Evolutionary conservation across 1,140 invertebrate genomes (phyloP), one percentile per base, ranked within the genome.

Genomic region (Portunus trituberculatus): DNA sequence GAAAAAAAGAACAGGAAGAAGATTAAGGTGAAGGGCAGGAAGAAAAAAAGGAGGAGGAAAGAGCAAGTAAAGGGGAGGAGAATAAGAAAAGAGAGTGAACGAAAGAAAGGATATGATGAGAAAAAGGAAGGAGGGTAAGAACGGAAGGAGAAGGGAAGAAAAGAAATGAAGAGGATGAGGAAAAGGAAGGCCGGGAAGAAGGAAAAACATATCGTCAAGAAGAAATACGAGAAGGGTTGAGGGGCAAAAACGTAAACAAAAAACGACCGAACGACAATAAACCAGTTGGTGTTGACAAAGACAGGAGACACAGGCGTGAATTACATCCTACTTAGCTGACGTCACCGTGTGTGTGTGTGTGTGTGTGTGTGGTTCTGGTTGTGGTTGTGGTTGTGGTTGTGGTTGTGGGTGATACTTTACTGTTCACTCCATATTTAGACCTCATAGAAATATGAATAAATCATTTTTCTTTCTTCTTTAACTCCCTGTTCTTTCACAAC

Each of bases 331-430:
- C 88, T 86, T 29, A 86, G 32, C 32, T 86, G 83, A 86, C 32
- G 83, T 86, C 28, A 31, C 28, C 32, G 83, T 25, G 83, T 86
- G 83, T 86, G 83, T 86, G 83, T 86, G 83, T 28, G 83, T 83
- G 76, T 83, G 76, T 83, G 76, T 83, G 76, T 83, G 76, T 83
- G 76, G 12, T 12, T 83, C 2, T 83, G 76, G 1, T 1, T 83
- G 76, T 83, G 76, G 7, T 39, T 83, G 76, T 83, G 76, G 1
- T 12, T 83, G 76, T 83, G 76, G 1, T 1, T 83, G 76, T 83
- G 76, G 7, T 39, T 83, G 76, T 83, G 76, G 1, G 76, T 83
- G 76, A 3, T 4, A 83, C 28, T 1, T 39, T 39, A 39, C 39
- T 2, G 39, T 39, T 39, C 6, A 39, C 1, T 39, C 39, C 39